Percentiles rank a stretch among this genome's conserved stretches.
phyloP scores from a whole-genome alignment of 2,113 vertebrate species.

The Fregetta grallaria region DNA sequence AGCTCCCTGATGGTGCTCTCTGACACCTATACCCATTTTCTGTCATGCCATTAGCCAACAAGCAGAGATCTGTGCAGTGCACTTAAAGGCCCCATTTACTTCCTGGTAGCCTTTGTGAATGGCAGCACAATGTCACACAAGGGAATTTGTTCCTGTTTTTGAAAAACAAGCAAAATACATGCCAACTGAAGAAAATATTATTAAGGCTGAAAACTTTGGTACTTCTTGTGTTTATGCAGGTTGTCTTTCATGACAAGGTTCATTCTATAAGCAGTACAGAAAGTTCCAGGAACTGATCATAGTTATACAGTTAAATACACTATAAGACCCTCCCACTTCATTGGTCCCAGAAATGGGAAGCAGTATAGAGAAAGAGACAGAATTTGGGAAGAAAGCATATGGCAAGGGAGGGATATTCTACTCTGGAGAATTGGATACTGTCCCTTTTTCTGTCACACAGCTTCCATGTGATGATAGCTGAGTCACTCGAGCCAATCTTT shows the following conservation, averaged over 20 bases:
- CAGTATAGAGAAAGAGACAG: background rate
- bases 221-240: background rate
- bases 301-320: background rate
- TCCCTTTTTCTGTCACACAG: slow-evolving; percentile 36
- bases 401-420: background rate
- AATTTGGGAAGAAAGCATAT: background rate
- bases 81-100: background rate
- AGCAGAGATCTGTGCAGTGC: background rate
- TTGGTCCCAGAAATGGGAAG: background rate
- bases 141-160: background rate
- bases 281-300: background rate
- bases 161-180: background rate
- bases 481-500: slow-evolving; percentile 1
- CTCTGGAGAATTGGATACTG: background rate
- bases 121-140: background rate
- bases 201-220: background rate
- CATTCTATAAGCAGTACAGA: background rate
- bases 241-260: background rate
- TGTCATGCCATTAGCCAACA: background rate
- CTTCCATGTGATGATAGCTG: slow-evolving; percentile 1
- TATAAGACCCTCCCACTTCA: background rate
- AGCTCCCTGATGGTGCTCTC: background rate
- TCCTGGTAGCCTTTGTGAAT: background rate
- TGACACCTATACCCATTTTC: background rate
- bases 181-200: background rate